Base-by-base conservation (phyloP, 2,797 vertebrate species). In the Channa striata region DNA sequence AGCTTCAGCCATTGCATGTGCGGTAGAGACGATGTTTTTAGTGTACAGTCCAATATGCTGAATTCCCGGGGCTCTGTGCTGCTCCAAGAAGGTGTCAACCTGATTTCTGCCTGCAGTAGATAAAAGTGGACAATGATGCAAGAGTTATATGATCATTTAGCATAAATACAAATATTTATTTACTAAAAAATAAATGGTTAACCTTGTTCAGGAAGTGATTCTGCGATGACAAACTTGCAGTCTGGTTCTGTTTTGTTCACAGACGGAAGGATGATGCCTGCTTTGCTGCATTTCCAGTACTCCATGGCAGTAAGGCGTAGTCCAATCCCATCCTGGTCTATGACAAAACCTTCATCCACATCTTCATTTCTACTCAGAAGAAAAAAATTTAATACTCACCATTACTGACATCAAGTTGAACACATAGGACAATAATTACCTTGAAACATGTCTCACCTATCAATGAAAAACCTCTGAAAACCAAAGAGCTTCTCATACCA, bases 11-110 rank as follows among this genome's bases (percentile, higher is more conserved):
- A 98, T 89, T 1, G 74, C 59, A 5, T 86, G 77, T 5, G 93
- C 93, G 0, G 96, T 89, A 8, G 90, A 75, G 13, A 97, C 3
- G 0, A 99, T 98, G 77, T 97, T 83, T 0, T 91, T 62, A 0
- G 97, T 97, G 90, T 94, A 90, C 48, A 99, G 93, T 0, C 93
- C 97, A 0, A 98, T 91, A 0, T 99, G 98, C 87, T 99, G 97
- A 86, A 99, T 95, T 1, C 98, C 97, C 0, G 96, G 92, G 0
- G 93, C 93, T 1, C 80, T 30, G 4, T 99, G 96, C 78, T 95
- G 90, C 72, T 93, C 82, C 67, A 99, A 81, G 81, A 99, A 99
- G 3, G 92, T 95, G 80, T 97, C 95, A 0, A 99, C 92, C 87
- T 99, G 97, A 88, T 98, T 98, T 16, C 59, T 74, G 3, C 90